These are phyloP conservation scores for Philaethria dido DNA, from an alignment of 2,888 invertebrate species.

Conservation along the genomic window DNA sequence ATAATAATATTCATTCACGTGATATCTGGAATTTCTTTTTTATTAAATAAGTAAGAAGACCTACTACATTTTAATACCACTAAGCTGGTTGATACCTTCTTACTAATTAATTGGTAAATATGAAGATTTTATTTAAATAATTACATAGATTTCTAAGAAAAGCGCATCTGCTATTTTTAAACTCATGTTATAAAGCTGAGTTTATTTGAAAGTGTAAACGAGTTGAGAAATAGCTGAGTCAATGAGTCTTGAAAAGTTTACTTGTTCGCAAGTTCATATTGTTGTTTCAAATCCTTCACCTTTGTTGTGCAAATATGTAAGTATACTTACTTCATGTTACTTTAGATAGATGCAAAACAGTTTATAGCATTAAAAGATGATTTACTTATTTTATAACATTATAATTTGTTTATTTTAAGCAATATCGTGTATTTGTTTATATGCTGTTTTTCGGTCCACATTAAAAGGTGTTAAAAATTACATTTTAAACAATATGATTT, in stretches of 20 bases:
- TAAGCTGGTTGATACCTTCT: not conserved
- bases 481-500: no score
- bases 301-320: conserved; percentile 17
- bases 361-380: not conserved
- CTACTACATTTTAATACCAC: no score
- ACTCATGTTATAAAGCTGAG: conserved; percentile 10
- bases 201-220: conserved; percentile 15
- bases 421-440: not conserved
- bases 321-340: not conserved
- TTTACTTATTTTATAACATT: not conserved
- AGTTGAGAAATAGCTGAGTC: conserved; percentile 17
- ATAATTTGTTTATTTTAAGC: not conserved
- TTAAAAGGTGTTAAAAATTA: no score
- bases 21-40: not conserved
- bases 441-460: no score
- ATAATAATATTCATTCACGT: not conserved
- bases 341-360: not conserved
- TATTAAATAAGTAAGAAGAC: not conserved
- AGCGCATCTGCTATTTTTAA: conserved; percentile 8
- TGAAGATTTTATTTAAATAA: not conserved
- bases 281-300: conserved; percentile 24
- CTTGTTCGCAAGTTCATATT: conserved; percentile 17
- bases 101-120: not conserved
- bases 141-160: conserved; percentile 2
- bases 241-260: conserved; percentile 29